Evolutionary conservation across 2,113 vertebrate species (phyloP).

Genomic region (Rutilus rutilus): DNA sequence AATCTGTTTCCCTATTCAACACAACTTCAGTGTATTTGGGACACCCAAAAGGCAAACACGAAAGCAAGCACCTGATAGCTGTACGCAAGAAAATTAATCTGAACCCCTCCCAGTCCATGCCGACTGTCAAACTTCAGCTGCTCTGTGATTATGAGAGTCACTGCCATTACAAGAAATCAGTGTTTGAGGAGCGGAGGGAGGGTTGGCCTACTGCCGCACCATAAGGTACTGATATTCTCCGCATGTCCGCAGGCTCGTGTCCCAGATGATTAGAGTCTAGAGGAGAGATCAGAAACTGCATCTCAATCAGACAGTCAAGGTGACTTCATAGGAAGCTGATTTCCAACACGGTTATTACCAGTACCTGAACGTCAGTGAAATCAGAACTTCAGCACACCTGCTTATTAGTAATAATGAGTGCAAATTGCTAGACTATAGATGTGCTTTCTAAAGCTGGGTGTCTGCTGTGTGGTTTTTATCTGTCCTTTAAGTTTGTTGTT

Average conservation of each 20-base stretch:
- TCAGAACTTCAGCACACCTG: slow-evolving; percentile 56
- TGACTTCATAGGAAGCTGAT: slow-evolving; percentile 53
- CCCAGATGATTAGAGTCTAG: slow-evolving; percentile 54
- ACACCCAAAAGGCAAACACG: background rate
- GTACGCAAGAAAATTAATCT: slow-evolving; percentile 6
- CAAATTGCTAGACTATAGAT: slow-evolving; percentile 25
- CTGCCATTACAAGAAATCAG: slow-evolving; percentile 65
- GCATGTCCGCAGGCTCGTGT: slow-evolving; percentile 56
- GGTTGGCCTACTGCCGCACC: slow-evolving; percentile 52
- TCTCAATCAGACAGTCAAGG: slow-evolving; percentile 57
- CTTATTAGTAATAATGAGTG: slow-evolving; percentile 54
- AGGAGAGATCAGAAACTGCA: slow-evolving; percentile 55
- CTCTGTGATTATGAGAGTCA: slow-evolving; percentile 54
- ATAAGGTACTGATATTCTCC: slow-evolving; percentile 54
- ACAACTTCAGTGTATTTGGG: background rate
- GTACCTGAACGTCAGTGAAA: slow-evolving; percentile 44
- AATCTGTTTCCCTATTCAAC: background rate
- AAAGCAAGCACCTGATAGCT: background rate
- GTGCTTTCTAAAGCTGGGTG: slow-evolving; percentile 38
- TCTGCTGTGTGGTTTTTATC: background rate
- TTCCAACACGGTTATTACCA: slow-evolving; percentile 55
- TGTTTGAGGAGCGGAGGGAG: slow-evolving; percentile 52
- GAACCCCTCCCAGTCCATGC: background rate
- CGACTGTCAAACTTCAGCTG: slow-evolving; percentile 8
- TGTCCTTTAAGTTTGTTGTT: background rate